Conservation (phyloP, 2,113 vertebrate species). For the Speoplatyrhinus poulsoni region DNA sequence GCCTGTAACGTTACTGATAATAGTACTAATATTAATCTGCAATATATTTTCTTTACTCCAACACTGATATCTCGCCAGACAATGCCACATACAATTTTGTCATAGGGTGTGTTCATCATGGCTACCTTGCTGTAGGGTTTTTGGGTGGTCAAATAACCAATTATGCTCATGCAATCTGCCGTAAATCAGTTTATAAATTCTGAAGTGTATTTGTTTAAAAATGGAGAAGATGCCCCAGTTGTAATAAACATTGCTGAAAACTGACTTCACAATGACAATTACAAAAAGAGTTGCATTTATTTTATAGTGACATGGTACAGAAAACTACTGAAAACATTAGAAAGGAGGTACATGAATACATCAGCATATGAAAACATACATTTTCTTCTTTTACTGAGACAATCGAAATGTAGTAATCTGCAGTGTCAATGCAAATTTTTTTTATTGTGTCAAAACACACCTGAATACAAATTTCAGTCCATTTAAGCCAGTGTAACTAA, state of each 20-base stretch:
- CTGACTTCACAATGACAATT: background rate
- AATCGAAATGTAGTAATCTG: conserved; percentile 19
- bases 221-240: background rate
- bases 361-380: conserved; percentile 20
- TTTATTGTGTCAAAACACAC: conserved; percentile 29
- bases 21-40: conserved; percentile 25
- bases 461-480: conserved; percentile 16
- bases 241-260: background rate
- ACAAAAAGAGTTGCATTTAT: conserved; percentile 56
- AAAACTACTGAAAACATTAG: conserved; percentile 16
- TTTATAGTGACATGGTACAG: conserved; percentile 30
- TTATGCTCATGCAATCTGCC: conserved; percentile 14
- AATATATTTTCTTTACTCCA: background rate
- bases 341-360: conserved; percentile 51
- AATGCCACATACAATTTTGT: conserved; percentile 3
- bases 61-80: background rate
- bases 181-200: background rate
- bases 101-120: conserved; percentile 67
- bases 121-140: conserved; percentile 37
- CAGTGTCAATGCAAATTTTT: conserved; percentile 18
- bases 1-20: conserved; percentile 15
- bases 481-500: conserved; percentile 37
- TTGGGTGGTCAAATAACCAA: conserved; percentile 30
- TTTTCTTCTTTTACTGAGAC: conserved; percentile 17
- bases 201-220: background rate